These are phyloP conservation scores for Agrotis exclamationis DNA, from an alignment of 2,888 invertebrate genomes.

Conservation along the genomic window DNA sequence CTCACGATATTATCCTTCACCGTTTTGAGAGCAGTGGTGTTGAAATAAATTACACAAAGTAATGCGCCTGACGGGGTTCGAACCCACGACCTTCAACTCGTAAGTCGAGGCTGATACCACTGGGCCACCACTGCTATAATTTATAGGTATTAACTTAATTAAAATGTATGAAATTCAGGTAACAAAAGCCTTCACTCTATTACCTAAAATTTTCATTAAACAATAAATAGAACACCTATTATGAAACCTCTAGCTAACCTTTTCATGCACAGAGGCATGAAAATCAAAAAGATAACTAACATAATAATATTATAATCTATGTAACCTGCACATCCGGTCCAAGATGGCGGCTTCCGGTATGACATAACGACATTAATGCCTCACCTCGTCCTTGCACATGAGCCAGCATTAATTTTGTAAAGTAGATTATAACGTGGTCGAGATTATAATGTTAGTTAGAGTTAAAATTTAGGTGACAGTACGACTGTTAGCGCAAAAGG, in stretches of 20 bases:
- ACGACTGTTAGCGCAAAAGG: too few relatives aligned
- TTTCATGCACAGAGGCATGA: background rate
- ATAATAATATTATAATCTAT: slow-evolving; percentile 19
- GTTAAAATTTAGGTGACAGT: background rate
- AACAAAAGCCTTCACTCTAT: background rate
- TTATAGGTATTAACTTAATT: too few relatives aligned
- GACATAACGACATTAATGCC: slow-evolving; percentile 35
- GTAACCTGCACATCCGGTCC: slow-evolving; percentile 30
- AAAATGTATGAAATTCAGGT: background rate
- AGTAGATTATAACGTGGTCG: background rate
- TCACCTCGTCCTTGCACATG: slow-evolving; percentile 38
- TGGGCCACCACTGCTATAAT: too few relatives aligned
- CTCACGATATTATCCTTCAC: too few relatives aligned
- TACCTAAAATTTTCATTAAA: background rate
- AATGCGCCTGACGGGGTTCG: too few relatives aligned
- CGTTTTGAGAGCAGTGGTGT: too few relatives aligned
- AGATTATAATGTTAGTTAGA: background rate
- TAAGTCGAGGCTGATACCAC: too few relatives aligned
- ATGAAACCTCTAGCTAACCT: background rate
- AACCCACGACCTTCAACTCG: too few relatives aligned
- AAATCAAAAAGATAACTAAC: background rate
- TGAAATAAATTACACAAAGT: too few relatives aligned
- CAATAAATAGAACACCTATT: background rate
- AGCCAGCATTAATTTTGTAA: slow-evolving; percentile 25
- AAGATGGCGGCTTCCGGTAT: slow-evolving; percentile 42